Percentiles rank a stretch among this genome's conserved stretches.
These are phyloP conservation scores for Erythrolamprus reginae DNA, from an alignment of 2,113 vertebrate species.

Conservation along the genomic window DNA sequence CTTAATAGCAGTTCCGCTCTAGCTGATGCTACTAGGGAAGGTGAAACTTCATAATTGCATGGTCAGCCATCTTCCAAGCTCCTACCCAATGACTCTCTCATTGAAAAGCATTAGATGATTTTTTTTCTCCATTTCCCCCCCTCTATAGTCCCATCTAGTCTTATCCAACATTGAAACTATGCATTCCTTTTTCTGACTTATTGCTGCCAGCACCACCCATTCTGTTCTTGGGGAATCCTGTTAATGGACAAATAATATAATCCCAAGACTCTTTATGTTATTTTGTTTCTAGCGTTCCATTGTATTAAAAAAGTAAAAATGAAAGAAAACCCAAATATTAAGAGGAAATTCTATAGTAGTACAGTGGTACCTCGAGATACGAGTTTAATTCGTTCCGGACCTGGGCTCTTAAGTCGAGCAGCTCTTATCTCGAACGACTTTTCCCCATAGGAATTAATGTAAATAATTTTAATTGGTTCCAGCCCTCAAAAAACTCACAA, in stretches of 20 bases:
- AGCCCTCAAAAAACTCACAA: no score
- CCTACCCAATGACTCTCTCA: background rate
- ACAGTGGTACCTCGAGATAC: no score
- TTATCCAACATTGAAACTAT: background rate
- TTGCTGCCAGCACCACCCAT: background rate
- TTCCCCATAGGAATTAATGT: no score
- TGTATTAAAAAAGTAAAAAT: background rate
- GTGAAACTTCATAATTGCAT: background rate
- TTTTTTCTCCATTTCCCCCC: background rate
- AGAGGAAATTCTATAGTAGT: slow-evolving; percentile 24
- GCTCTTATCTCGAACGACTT: no score
- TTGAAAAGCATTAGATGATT: background rate
- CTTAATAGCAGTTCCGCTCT: background rate
- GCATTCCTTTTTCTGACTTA: background rate
- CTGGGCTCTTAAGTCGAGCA: no score
- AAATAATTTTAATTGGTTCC: no score
- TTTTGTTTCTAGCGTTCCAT: background rate
- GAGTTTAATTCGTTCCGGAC: no score
- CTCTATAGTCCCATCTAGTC: background rate
- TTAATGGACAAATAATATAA: background rate
- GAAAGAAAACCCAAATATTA: background rate
- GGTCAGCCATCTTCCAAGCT: background rate
- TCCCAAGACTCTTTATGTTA: background rate
- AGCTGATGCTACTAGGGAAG: background rate
- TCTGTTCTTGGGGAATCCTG: background rate